Conservation (phyloP, 2,888 invertebrate species). For the Caenorhabditis virilis region DNA sequence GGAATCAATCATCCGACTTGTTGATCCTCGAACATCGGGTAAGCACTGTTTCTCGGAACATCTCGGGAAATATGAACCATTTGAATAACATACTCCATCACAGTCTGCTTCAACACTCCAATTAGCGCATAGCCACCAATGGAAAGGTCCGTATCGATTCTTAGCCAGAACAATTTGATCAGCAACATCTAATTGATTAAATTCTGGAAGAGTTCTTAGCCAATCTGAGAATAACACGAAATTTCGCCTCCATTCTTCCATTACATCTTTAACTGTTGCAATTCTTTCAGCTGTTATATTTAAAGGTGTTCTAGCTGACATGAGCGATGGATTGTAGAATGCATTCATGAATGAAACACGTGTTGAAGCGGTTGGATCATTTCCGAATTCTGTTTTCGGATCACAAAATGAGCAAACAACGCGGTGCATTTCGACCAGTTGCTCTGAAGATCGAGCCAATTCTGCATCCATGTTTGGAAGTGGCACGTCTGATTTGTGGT, state of each 20-base stretch:
- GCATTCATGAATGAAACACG: constrained; percentile 49
- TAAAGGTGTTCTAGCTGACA: constrained; percentile 46
- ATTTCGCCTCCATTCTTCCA: constrained; percentile 59
- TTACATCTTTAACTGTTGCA: constrained; percentile 53
- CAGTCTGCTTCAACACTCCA: constrained; percentile 56
- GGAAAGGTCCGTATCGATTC: constrained; percentile 60
- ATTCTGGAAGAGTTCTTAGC: constrained; percentile 57
- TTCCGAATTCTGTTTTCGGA: constrained; percentile 37
- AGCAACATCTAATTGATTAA: constrained; percentile 36
- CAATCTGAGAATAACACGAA: constrained; percentile 62
- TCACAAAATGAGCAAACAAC: constrained; percentile 52
- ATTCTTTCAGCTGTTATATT: constrained; percentile 48
- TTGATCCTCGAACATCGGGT: constrained; percentile 48
- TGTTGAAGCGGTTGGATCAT: constrained; percentile 14
- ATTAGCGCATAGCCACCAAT: constrained; percentile 61
- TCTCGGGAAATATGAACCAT: constrained; percentile 62
- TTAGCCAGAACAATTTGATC: constrained; percentile 57
- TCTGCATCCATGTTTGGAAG: constrained; percentile 29
- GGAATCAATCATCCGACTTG: constrained; percentile 49
- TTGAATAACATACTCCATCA: constrained; percentile 62
- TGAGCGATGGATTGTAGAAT: constrained; percentile 48
- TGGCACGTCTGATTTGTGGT: constrained; percentile 2
- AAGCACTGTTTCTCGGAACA: constrained; percentile 42
- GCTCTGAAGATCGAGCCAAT: constrained; percentile 32
- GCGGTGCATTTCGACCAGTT: constrained; percentile 44